A percentile compares a stretch with the other conserved stretches of the same genome.
Evolutionary conservation across 1,140 invertebrate genomes (phyloP).

Genomic region (Aphelinus certus): DNA sequence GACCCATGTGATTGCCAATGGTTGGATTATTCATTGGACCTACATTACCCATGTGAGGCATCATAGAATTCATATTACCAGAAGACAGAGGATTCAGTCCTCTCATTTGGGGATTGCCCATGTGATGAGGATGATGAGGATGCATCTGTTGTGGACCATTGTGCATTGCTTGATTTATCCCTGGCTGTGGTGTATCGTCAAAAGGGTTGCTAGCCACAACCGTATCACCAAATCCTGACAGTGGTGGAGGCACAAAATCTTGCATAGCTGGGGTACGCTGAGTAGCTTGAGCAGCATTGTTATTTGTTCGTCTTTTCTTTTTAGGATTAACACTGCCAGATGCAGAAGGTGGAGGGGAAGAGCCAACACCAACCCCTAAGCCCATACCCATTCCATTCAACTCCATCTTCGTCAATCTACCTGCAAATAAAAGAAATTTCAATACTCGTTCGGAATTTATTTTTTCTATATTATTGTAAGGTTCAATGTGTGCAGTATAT

Average conservation of each 20-base stretch:
- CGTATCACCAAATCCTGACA: constrained; percentile 89
- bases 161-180: constrained; percentile 68
- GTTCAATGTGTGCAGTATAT: too few species aligned
- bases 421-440: constrained; percentile 54
- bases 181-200: constrained; percentile 84
- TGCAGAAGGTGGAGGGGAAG: constrained; percentile 62
- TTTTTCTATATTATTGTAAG: too few species aligned
- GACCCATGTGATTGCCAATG: constrained; percentile 71
- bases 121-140: constrained; percentile 68
- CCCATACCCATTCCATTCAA: constrained; percentile 67
- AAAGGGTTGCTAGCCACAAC: constrained; percentile 95
- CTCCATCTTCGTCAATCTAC: constrained; percentile 67
- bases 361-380: constrained; percentile 62
- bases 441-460: too few species aligned
- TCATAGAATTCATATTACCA: constrained; percentile 66
- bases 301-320: constrained; percentile 70
- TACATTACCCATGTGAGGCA: constrained; percentile 72
- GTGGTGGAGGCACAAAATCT: constrained; percentile 82
- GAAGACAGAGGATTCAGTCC: constrained; percentile 75
- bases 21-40: constrained; percentile 71
- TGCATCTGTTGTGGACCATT: constrained; percentile 68
- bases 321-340: constrained; percentile 70
- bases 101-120: constrained; percentile 73
- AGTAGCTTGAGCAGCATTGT: constrained; percentile 62
- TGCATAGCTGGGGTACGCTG: constrained; percentile 67